Conservation (phyloP, 2,797 vertebrate genomes). For the Gallinago solitaria region DNA sequence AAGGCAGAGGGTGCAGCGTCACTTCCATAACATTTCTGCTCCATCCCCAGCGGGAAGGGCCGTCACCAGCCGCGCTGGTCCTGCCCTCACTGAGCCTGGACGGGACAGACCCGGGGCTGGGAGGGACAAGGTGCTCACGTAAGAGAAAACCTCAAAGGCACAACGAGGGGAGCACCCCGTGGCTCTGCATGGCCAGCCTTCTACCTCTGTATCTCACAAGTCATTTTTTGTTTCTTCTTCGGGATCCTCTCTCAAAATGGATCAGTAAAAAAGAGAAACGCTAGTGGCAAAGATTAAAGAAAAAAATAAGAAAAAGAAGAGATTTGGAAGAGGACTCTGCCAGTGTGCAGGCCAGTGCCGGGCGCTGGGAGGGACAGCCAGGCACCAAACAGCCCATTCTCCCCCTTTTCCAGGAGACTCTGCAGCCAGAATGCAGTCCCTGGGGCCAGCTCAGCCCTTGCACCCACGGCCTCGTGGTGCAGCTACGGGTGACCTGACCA, state of each 20-base stretch:
- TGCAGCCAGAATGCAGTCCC: not conserved
- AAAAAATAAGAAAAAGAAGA: not conserved
- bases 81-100: not conserved
- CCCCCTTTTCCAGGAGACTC: not conserved
- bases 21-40: not conserved
- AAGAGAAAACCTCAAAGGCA: not conserved
- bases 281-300: not conserved
- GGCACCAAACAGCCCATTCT: not conserved
- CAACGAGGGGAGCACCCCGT: not conserved
- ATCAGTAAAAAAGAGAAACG: not conserved
- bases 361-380: not conserved
- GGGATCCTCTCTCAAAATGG: not conserved
- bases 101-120: not conserved
- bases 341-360: not conserved
- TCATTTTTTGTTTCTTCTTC: not conserved
- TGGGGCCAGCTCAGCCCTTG: not conserved
- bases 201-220: not conserved
- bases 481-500: not conserved
- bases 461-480: not conserved
- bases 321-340: not conserved
- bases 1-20: not conserved
- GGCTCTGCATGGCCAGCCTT: not conserved
- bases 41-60: not conserved
- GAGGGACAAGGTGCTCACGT: not conserved
- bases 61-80: not conserved